Percentiles rank a stretch among this genome's conserved stretches.
These are phyloP conservation scores for Poecilia latipinna DNA, from an alignment of 2,113 vertebrate species.

Conservation along the genomic window DNA sequence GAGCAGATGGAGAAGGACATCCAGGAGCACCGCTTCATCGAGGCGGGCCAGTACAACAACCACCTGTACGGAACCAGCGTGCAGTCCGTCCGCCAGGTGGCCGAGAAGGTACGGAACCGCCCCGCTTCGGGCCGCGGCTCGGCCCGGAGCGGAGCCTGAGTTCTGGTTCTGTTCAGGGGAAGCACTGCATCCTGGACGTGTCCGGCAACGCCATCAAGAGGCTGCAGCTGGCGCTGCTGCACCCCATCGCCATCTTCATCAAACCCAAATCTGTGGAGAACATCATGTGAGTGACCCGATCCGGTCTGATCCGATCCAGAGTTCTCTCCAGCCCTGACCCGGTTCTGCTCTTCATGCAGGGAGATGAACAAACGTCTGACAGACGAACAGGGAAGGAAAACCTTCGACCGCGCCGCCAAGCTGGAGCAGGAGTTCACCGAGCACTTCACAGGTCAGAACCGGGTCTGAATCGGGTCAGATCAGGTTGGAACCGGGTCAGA, in stretches of 20 bases:
- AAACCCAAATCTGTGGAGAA: conserved; percentile 97
- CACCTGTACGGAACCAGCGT: conserved; percentile 98
- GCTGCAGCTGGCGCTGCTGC: conserved; percentile 92
- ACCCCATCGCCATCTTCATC: conserved; percentile 96
- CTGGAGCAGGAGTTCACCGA: conserved; percentile 98
- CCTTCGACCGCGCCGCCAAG: conserved; percentile 93
- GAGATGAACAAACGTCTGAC: conserved; percentile 99
- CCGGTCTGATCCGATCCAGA: too few species aligned
- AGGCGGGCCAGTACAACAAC: conserved; percentile 99
- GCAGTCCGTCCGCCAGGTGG: conserved; percentile 95
- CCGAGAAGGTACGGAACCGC: conserved; percentile 87
- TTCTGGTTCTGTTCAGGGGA: conserved; percentile 82
- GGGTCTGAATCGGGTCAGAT: not conserved
- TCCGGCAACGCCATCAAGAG: conserved; percentile 99
- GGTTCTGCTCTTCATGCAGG: conserved; percentile 71
- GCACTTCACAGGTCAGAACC: conserved; percentile 91
- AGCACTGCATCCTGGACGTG: conserved; percentile 98
- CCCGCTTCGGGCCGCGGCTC: not conserved
- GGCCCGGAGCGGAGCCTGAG: not conserved
- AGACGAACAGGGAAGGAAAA: conserved; percentile 94
- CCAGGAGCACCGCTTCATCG: conserved; percentile 97
- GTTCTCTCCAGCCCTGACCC: not conserved
- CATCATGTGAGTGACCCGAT: conserved; percentile 87
- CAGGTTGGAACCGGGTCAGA: not conserved
- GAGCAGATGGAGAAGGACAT: conserved; percentile 99